phyloP scores from a whole-genome alignment of 2,888 invertebrate genomes.

The Lasioglossum pauxillum region DNA sequence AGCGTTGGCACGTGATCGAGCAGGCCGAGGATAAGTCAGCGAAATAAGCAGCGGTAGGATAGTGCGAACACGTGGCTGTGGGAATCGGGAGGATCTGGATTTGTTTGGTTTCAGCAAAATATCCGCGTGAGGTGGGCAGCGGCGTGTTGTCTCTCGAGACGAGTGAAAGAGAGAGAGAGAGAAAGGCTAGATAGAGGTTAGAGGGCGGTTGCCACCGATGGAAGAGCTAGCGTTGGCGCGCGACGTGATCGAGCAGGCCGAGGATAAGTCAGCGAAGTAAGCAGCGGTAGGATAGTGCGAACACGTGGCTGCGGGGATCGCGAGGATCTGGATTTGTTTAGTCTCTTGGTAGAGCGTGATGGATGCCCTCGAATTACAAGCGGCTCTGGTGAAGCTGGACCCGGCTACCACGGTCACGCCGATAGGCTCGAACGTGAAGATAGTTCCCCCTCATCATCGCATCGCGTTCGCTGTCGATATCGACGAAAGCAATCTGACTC shows the following conservation, averaged over 20 bases:
- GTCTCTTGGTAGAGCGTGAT: slow-evolving; percentile 56
- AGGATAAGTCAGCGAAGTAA: slow-evolving; percentile 38
- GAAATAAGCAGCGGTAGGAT: slow-evolving; percentile 5
- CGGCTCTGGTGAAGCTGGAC: slow-evolving; percentile 82
- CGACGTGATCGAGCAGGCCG: slow-evolving; percentile 19
- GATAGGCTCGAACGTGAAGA: slow-evolving; percentile 77
- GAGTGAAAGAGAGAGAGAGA: slow-evolving; percentile 1
- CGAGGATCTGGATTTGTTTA: slow-evolving; percentile 13
- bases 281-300: not conserved
- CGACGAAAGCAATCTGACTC: slow-evolving; percentile 61
- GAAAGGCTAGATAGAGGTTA: not conserved
- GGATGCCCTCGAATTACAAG: slow-evolving; percentile 82
- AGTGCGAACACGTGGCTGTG: not conserved
- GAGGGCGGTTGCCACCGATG: slow-evolving; percentile 39
- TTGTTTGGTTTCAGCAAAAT: slow-evolving; percentile 7
- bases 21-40: slow-evolving; percentile 24
- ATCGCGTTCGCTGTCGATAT: slow-evolving; percentile 75
- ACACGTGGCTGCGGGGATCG: not conserved
- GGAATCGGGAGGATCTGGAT: slow-evolving; percentile 2
- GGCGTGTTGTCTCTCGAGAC: not conserved
- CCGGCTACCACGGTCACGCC: slow-evolving; percentile 83
- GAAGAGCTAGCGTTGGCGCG: slow-evolving; percentile 28
- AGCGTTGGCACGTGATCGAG: slow-evolving; percentile 27
- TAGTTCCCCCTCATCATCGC: slow-evolving; percentile 72
- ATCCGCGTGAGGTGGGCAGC: slow-evolving; percentile 31